Evolutionary conservation across 2,797 vertebrate species (phyloP), one percentile per base, ranked within the genome.

Genomic region (Oreochromis mossambicus): DNA sequence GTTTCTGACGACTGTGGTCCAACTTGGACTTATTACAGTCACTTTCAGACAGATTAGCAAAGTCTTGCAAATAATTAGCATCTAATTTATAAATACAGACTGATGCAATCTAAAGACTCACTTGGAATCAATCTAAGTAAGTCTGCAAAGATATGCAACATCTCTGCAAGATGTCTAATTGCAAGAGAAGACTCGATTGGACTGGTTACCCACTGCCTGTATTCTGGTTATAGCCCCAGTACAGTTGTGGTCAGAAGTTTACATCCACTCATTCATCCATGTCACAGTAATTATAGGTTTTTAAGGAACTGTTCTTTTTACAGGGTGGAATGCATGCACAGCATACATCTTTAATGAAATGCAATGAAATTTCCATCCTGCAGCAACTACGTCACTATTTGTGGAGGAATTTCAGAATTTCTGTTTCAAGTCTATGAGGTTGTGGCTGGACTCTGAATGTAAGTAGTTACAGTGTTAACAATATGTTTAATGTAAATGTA

Each of bases 331-430:
- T 66, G 34, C n/a, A 8, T 43, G 41, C 12, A 5, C 19, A 0
- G 34, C 34, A 66, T 21, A 14, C 19, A 38, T 66, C 34, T 66
- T 66, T 66, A 24, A 13, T 54, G 61, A 38, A 63, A 63, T 73
- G 24, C 41, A 48, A 26, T 73, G 26, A 12, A 1, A 73, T 73
- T 12, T 1, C 24, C 6, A 11, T 73, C 68, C 24, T 4, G 68
- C 6, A 48, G 43, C 68, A 73, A 48, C 43, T 19, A 29, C 4
- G 15, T 48, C 68, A 73, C 41, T 48, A 29, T 48, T 48, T 73
- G 24, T 1, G 0, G 43, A 48, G 24, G 24, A 73, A 48, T 29
- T 29, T 73, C 0, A 0, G 24, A 17, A 17, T 41, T 17, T 43
- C 21, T 11, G 15, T 46, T 70, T 70, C 41, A 17, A 29, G 24